These are phyloP conservation scores for Nothoprocta pentlandii DNA, from an alignment of 2,113 vertebrate species.

Conservation along the genomic window DNA sequence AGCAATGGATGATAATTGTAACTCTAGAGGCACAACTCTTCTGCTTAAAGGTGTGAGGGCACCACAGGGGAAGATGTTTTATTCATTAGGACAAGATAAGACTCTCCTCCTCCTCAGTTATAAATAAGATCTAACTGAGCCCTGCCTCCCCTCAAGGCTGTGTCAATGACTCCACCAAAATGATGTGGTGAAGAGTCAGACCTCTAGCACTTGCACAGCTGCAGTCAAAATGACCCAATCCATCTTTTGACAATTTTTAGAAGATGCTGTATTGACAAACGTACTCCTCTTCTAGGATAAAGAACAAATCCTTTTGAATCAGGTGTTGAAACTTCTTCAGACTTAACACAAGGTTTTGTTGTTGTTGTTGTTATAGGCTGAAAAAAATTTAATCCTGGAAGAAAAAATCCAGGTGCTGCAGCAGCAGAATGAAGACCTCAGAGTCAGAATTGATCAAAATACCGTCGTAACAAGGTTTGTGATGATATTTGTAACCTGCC, in stretches of 20 bases:
- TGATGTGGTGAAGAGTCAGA: background rate
- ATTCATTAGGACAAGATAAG: background rate
- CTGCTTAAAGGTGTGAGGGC: background rate
- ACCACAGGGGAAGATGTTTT: background rate
- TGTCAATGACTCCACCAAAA: background rate
- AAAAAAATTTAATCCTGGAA: constrained; percentile 93
- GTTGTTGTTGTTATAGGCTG: constrained; percentile 80
- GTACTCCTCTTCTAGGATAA: background rate
- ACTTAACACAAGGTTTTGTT: background rate
- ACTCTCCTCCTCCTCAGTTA: background rate
- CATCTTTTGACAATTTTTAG: constrained; percentile 5
- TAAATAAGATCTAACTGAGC: background rate
- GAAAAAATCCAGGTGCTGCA: constrained; percentile 93
- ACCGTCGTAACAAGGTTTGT: constrained; percentile 89
- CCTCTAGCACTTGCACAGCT: background rate
- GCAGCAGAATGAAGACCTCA: constrained; percentile 96
- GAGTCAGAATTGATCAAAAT: constrained; percentile 92
- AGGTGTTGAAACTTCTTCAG: background rate
- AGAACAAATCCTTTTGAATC: background rate
- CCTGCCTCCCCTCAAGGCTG: background rate
- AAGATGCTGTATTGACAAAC: background rate
- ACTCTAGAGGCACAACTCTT: background rate
- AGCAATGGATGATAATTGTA: fast-evolving
- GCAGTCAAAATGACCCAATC: background rate
- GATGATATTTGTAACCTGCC: background rate